Conservation (phyloP, 1,140 invertebrate species). For the Pseudomyrmex cubaensis region DNA sequence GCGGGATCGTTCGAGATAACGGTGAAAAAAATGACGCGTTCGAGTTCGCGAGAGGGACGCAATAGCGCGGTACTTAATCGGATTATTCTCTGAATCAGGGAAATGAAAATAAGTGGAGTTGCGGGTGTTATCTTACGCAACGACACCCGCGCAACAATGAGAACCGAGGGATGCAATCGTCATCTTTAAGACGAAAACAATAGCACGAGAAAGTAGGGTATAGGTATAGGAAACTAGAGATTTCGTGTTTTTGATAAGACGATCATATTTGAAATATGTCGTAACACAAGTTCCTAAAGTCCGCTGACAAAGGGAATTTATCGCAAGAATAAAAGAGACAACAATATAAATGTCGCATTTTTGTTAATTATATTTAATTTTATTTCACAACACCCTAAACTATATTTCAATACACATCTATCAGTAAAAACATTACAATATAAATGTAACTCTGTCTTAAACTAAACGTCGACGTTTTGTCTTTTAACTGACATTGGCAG, state of each 20-base stretch:
- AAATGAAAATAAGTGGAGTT: neutral
- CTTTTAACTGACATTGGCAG: slow-evolving; percentile 22
- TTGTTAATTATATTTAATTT: slow-evolving; percentile 53
- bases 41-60: neutral
- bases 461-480: slow-evolving; percentile 41
- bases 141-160: slow-evolving; percentile 20
- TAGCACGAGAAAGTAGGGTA: no score
- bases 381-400: slow-evolving; percentile 54
- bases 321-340: neutral
- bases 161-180: slow-evolving; percentile 5
- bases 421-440: slow-evolving; percentile 70
- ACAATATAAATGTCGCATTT: neutral
- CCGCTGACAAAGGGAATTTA: neutral
- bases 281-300: no score
- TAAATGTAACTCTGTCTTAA: slow-evolving; percentile 65
- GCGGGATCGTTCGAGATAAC: slow-evolving; percentile 37
- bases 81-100: slow-evolving; percentile 46
- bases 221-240: no score
- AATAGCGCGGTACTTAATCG: slow-evolving; percentile 48
- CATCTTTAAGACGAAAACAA: neutral
- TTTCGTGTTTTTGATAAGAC: no score
- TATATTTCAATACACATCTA: slow-evolving; percentile 38
- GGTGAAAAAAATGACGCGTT: slow-evolving; percentile 40
- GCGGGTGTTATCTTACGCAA: slow-evolving; percentile 23
- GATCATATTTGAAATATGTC: no score